A percentile compares a stretch with the other conserved stretches of the same genome.
Conservation (phyloP, 53 echinoderm and acorn worm species). For the Mesocentrotus franciscanus region DNA sequence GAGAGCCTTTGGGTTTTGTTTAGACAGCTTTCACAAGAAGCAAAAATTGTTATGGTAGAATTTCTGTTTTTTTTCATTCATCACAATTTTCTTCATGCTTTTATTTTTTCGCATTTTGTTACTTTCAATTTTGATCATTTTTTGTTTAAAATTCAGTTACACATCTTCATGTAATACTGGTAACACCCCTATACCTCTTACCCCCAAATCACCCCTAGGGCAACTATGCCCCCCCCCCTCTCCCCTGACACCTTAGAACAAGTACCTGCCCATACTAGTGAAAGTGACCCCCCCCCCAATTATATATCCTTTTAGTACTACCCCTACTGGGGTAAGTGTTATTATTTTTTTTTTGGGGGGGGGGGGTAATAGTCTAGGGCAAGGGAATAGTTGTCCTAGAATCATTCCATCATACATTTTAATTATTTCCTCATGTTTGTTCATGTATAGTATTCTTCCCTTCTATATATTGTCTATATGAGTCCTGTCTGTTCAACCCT, state of each 20-base stretch:
- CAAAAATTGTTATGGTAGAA: constrained; percentile 21
- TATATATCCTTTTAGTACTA: too few species aligned
- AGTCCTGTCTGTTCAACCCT: background rate
- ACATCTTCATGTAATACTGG: background rate
- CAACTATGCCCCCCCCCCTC: background rate
- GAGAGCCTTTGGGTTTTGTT: constrained; percentile 9
- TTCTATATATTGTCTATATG: too few species aligned
- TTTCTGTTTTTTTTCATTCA: constrained; percentile 33
- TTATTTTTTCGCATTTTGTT: background rate
- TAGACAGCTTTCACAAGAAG: background rate
- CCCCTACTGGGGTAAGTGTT: too few species aligned
- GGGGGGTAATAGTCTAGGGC: too few species aligned
- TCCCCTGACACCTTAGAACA: too few species aligned
- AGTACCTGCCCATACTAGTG: too few species aligned
- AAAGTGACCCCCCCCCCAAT: too few species aligned
- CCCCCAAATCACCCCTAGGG: background rate
- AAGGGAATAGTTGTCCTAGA: too few species aligned
- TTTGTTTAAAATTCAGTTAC: background rate
- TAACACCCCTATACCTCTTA: background rate
- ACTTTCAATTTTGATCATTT: background rate
- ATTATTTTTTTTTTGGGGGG: too few species aligned
- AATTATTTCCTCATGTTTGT: too few species aligned
- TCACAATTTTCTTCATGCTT: background rate
- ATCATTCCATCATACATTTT: too few species aligned
- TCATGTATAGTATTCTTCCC: too few species aligned